A percentile compares a stretch with the other conserved stretches of the same genome.
Conservation (phyloP, 2,797 vertebrate species). For the Enteromius afrohamiltoni region DNA sequence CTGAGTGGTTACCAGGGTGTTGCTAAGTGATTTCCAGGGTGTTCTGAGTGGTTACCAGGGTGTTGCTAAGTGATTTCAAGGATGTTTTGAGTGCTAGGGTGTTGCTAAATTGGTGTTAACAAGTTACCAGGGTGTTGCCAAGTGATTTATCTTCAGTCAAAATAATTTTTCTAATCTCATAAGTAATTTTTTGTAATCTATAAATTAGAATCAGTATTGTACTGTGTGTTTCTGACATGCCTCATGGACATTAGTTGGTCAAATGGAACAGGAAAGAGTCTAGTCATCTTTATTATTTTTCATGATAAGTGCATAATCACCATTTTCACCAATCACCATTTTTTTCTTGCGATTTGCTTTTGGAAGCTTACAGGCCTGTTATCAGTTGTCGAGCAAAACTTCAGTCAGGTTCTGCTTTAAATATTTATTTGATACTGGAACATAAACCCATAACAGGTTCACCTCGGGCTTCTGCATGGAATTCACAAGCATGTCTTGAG, state of each 20-base stretch:
- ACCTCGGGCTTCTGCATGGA: conserved; percentile 14
- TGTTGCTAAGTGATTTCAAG: background rate
- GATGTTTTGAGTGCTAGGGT: background rate
- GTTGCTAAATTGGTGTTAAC: background rate
- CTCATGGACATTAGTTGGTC: background rate
- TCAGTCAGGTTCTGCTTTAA: conserved; percentile 12
- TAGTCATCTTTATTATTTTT: background rate
- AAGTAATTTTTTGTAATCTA: background rate
- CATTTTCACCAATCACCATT: too few relatives aligned
- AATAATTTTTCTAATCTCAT: background rate
- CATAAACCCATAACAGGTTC: conserved; percentile 15
- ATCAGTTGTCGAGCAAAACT: conserved; percentile 21
- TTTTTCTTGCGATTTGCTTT: background rate
- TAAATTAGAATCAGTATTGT: background rate
- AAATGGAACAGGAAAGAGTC: background rate
- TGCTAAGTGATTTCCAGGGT: background rate
- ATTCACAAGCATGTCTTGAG: conserved; percentile 8
- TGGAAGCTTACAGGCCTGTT: background rate
- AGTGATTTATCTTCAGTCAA: background rate
- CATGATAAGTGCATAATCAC: background rate
- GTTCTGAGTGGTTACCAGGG: background rate
- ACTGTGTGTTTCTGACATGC: background rate
- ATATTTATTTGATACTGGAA: conserved; percentile 22
- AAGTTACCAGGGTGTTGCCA: background rate
- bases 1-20: background rate